Percentiles rank a stretch among this genome's conserved stretches.
Evolutionary conservation across 1,140 invertebrate genomes (phyloP).

Genomic region (Ips nitidus): DNA sequence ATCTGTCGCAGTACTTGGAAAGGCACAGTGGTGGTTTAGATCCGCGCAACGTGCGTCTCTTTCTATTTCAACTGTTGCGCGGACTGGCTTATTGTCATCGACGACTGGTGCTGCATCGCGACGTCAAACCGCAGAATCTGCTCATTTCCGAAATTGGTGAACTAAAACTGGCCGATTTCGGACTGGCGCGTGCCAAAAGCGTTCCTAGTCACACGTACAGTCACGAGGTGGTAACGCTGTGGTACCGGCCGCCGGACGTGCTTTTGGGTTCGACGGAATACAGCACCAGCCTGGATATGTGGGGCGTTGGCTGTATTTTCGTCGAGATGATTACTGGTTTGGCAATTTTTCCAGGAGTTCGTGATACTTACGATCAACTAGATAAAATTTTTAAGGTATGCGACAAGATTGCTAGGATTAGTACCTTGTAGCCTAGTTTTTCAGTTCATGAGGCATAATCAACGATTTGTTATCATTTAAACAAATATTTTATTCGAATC

Average conservation of each 20-base stretch:
- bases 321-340: conserved; percentile 97
- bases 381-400: conserved; percentile 93
- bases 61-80: conserved; percentile 93
- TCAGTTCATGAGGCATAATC: too few species aligned
- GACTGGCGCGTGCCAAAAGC: conserved; percentile 91
- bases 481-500: neutral
- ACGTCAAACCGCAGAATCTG: conserved; percentile 97
- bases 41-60: conserved; percentile 87
- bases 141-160: conserved; percentile 93
- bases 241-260: conserved; percentile 95
- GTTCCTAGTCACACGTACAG: conserved; percentile 93
- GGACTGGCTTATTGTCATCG: conserved; percentile 93
- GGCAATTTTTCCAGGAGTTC: conserved; percentile 92
- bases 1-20: conserved; percentile 97
- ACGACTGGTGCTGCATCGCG: conserved; percentile 89
- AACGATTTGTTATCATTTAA: neutral
- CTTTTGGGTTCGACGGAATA: conserved; percentile 95
- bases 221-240: conserved; percentile 93
- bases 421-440: too few species aligned
- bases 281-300: conserved; percentile 93
- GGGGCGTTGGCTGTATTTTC: conserved; percentile 98
- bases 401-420: too few species aligned
- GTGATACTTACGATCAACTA: conserved; percentile 93
- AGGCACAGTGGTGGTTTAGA: conserved; percentile 89
- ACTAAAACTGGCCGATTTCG: conserved; percentile 94